Conservation (phyloP, 1,140 invertebrate genomes). For the Gryon sp. region DNA sequence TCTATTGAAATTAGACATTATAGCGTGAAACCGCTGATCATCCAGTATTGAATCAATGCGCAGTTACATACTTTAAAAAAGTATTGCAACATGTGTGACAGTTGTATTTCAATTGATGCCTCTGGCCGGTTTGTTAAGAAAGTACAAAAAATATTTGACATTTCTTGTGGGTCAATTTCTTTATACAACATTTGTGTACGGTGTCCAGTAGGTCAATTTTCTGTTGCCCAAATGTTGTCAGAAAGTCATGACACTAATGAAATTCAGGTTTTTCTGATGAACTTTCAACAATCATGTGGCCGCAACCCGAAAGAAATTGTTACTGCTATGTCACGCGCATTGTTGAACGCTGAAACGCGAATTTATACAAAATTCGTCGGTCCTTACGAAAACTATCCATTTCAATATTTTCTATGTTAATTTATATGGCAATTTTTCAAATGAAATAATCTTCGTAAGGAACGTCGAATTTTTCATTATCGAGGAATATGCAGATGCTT, state of each 20-base stretch:
- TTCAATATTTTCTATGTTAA: no score
- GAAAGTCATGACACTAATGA: conserved; percentile 41
- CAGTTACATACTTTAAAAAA: conserved; percentile 16
- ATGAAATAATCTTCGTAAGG: no score
- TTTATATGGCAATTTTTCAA: no score
- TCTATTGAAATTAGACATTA: conserved; percentile 4
- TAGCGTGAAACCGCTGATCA: not conserved
- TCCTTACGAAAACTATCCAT: no score
- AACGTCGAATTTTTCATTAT: no score
- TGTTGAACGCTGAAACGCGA: conserved; percentile 31
- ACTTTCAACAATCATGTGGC: conserved; percentile 17
- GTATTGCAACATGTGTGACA: not conserved
- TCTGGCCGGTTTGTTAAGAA: not conserved
- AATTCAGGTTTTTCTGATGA: conserved; percentile 35
- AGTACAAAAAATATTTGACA: conserved; percentile 3
- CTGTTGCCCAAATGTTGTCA: conserved; percentile 46
- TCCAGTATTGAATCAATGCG: conserved; percentile 25
- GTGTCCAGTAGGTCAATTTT: conserved; percentile 12
- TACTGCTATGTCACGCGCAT: conserved; percentile 38
- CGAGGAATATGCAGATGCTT: conserved; percentile 14
- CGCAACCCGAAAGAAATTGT: conserved; percentile 41
- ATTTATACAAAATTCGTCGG: conserved; percentile 40
- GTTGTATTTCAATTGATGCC: conserved; percentile 5
- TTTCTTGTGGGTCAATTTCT: conserved; percentile 15
- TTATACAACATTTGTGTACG: conserved; percentile 15